Base-by-base conservation (phyloP, 1,140 invertebrate genomes). In the Drosophila sturtevanti region DNA sequence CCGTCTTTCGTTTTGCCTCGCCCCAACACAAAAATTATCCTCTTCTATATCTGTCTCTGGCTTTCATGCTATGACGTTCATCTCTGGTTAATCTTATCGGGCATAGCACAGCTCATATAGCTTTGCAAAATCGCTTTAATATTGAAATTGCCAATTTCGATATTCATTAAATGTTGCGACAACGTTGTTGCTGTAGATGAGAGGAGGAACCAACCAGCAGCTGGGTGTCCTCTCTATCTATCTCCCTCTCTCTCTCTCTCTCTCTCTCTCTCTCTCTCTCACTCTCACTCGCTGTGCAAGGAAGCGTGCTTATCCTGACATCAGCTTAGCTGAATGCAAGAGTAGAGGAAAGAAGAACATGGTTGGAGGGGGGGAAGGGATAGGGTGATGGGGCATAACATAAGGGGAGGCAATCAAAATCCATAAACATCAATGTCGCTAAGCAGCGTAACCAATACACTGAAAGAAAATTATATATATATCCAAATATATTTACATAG, bases 71-170 rank as follows among this genome's bases (percentile, higher is more conserved):
- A 62, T 64, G 81, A 72, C 54, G 56, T 61, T 75, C 82, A 87
- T 86, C 78, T 81, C 59, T 66, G 82, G 65, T 65, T 75, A 78
- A 86, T 86, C 81, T 86, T 86, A 86, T 86, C 82, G 81, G 81
- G 73, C 66, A 51, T 73, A 77, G 66, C 78, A 86, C 78, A 87
- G 81, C 81, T 86, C 82, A 86, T 86, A 80, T 87, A 86, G 78
- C 82, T 60, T 59, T 35, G 73, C 63, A 27, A 87, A 86, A 87
- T 87, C 82, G 82, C 71, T 86, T 70, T 73, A 87, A 87, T 79
- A 87, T 86, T 81, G 75, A 87, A 87, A 87, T 87, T 87, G 82
- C 59, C 82, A 87, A 87, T 87, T 87, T 87, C 66, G 75, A 87
- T 89, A 87, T 87, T 89, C 84, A 87, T 87, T 89, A 89, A 87